Evolutionary conservation across 2,113 vertebrate genomes (phyloP).

Genomic region (Psophia crepitans): DNA sequence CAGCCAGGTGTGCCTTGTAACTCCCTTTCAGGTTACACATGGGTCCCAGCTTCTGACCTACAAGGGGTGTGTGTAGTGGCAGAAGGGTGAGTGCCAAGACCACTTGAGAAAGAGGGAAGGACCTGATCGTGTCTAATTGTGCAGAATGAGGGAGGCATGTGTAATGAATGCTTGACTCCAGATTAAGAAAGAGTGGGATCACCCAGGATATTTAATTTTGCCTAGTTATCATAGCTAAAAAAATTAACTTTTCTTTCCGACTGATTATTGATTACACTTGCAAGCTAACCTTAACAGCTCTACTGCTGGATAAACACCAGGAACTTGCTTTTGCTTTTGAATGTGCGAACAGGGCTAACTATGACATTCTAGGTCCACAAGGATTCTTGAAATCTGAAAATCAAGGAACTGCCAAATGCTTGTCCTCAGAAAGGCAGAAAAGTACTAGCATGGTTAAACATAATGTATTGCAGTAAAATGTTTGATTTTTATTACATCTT

Average conservation of each 20-base stretch:
- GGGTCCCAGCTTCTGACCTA: neutral
- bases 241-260: neutral
- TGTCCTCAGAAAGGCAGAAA: neutral
- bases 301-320: neutral
- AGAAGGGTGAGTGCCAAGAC: neutral
- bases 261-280: neutral
- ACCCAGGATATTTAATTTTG: neutral
- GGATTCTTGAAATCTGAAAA: neutral
- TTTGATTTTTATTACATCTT: neutral
- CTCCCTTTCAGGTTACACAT: neutral
- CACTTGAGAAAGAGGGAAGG: neutral
- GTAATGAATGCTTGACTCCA: neutral
- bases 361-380: neutral
- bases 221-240: neutral
- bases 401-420: neutral
- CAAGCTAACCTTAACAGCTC: neutral
- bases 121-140: neutral
- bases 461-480: neutral
- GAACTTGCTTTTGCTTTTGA: neutral
- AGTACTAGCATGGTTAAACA: neutral
- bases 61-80: neutral
- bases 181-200: neutral
- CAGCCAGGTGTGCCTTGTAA: neutral
- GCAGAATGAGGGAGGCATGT: neutral
- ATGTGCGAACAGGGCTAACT: neutral